Conservation (phyloP, 2,797 vertebrate genomes). For the Halcyon leucocephala region DNA sequence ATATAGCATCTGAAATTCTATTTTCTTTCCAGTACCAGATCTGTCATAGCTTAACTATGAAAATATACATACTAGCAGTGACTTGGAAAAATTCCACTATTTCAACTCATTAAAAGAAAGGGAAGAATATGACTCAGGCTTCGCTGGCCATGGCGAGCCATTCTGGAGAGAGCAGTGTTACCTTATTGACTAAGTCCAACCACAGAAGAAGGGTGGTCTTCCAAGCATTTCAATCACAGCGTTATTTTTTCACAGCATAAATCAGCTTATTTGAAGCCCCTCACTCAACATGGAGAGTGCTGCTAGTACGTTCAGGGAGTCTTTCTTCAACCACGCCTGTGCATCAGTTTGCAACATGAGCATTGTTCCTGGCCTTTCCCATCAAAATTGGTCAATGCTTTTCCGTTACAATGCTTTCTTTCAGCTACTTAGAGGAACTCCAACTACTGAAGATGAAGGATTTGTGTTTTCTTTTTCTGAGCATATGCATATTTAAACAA, state of each 20-base stretch:
- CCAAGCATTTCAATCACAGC: neutral
- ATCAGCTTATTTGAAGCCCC: neutral
- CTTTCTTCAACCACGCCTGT: neutral
- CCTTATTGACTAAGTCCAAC: neutral
- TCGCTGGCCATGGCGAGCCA: neutral
- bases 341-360: neutral
- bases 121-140: neutral
- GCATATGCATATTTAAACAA: neutral
- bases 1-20: neutral
- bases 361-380: neutral
- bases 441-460: neutral
- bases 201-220: neutral
- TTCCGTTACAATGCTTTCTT: neutral
- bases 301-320: neutral
- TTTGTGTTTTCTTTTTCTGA: neutral
- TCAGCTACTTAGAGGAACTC: neutral
- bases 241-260: neutral
- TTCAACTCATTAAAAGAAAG: neutral
- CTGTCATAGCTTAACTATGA: neutral
- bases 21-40: neutral
- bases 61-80: neutral
- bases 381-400: neutral
- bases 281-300: neutral
- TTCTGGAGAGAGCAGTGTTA: neutral
- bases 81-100: neutral